Evolutionary conservation across 1,140 invertebrate genomes (phyloP).

Genomic region (Pseudomyrmex dendroicus): DNA sequence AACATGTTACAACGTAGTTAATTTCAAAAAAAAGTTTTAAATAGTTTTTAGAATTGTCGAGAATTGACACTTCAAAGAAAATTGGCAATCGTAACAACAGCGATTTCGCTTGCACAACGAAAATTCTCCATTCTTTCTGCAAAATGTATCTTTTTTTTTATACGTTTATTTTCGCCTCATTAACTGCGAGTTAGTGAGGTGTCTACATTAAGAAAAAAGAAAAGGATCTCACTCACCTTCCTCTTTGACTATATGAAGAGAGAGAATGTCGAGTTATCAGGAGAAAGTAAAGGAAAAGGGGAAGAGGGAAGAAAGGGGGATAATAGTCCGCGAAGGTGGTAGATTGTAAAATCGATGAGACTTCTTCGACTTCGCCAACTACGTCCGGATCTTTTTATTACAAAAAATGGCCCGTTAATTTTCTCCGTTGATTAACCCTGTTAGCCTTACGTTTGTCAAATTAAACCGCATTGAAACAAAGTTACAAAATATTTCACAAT

Average conservation of each 20-base stretch:
- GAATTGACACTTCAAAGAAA: no score
- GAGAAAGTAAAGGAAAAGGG: neutral
- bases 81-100: neutral
- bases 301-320: neutral
- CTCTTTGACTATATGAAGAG: neutral
- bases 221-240: neutral
- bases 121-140: constrained; percentile 27
- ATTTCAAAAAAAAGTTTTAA: neutral
- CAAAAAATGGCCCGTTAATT: constrained; percentile 44
- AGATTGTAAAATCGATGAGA: constrained; percentile 58
- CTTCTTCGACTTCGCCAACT: constrained; percentile 46
- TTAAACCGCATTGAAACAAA: constrained; percentile 15
- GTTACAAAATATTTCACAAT: constrained; percentile 28
- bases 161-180: constrained; percentile 48
- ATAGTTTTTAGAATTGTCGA: no score
- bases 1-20: neutral
- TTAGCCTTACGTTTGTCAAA: constrained; percentile 21
- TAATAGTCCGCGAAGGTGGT: constrained; percentile 47
- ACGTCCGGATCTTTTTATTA: constrained; percentile 37
- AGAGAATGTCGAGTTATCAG: constrained; percentile 34
- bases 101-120: constrained; percentile 20
- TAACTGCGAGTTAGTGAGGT: constrained; percentile 55
- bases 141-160: constrained; percentile 13
- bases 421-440: constrained; percentile 46
- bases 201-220: constrained; percentile 55